Evolutionary conservation across 1,140 invertebrate genomes (phyloP), one percentile per base, ranked within the genome.

Genomic region (Pseudomyrmex gracilis): DNA sequence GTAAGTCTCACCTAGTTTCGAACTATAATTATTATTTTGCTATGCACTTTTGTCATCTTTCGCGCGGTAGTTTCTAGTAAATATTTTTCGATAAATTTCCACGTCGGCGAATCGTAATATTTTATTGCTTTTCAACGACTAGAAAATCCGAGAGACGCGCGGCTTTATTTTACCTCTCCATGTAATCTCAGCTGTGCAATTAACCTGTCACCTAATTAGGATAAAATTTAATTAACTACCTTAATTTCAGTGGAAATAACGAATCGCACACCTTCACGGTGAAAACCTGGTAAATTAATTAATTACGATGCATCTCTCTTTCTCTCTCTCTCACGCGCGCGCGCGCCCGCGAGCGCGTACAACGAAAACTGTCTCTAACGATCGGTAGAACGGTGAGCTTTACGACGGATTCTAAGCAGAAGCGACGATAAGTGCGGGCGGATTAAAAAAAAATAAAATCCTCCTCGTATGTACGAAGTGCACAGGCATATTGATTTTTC

Each of bases 401-500:
- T 12, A 43, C 5, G 7, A 13, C 0, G n/a, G 1, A 24, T 7
- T 34, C 53, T 58, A 70, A 70, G 34, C 43, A 70, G 64, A 8
- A 4, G 45, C 22, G 8, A 20, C 58, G 71, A 74, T 84, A 74
- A 71, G 51, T 71, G 47, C 47, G 63, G 74, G 73, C 73, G 76
- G 78, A 87, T 87, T 80, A 87, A 34, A 84, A 87, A 84, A 87
- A 87, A 66, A 73, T 83, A 57, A 7, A 63, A 63, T 45, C 76
- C 43, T 49, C 53, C 20, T 34, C 2, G 45, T 20, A 60, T 43
- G 43, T 34, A 34, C 34, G 24, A 47, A 70, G 22, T 51, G 34
- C 45, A 57, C 47, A 22, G 17, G 51, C 51, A 85, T 88, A 89
- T 89, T 88, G 87, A 89, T 89, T 88, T 89, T 88, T 89, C 87